Base-by-base conservation (phyloP, 2,888 invertebrate species). In the Morinoia aosen region DNA sequence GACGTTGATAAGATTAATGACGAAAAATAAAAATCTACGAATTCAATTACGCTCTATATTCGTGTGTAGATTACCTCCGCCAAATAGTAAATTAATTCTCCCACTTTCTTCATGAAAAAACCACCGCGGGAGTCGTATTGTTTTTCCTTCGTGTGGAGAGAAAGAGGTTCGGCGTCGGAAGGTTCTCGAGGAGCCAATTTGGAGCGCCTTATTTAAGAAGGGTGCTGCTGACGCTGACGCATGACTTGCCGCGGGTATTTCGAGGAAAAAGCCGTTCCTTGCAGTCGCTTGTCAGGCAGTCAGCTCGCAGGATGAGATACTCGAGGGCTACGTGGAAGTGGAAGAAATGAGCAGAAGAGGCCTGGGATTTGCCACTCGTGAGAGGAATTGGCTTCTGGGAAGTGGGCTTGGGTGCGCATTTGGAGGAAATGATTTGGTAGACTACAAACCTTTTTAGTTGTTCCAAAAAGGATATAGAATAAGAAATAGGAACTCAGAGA, bases 181-280 rank as follows among this genome's bases (percentile, higher is more conserved):
- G 76, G 76, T 33, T 33, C 25, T 33, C 76, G 76, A 33, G 76
- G 25, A 33, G 76, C 76, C 76, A 76, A 76, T 76, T 25, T 76
- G 76, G 76, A 76, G 76, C 76, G 76, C 76, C 25, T 76, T 76
- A 76, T 76, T 76, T 76, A 76, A 76, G 33, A 7, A 76, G 76
- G 76, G 76, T 76, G 76, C 76, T 76, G 76, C 76, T 76, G 76
- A 76, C 76, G 76, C 76, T 76, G 76, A 76, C 76, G 76, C 76
- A 76, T 76, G 76, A 76, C 76, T 76, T 76, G 76, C 76, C 76
- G 16, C 76, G 19, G 76, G 76, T 76, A 76, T 76, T 76, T 76
- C 12, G 76, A 33, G 76, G 61, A 33, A 76, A 76, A 76, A 76
- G 33, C 76, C 76, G 76, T 76, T 76, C 76, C 25, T 76, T 76